Conservation (phyloP, 2,797 vertebrate species). For the Mormyrops boulengeri region DNA sequence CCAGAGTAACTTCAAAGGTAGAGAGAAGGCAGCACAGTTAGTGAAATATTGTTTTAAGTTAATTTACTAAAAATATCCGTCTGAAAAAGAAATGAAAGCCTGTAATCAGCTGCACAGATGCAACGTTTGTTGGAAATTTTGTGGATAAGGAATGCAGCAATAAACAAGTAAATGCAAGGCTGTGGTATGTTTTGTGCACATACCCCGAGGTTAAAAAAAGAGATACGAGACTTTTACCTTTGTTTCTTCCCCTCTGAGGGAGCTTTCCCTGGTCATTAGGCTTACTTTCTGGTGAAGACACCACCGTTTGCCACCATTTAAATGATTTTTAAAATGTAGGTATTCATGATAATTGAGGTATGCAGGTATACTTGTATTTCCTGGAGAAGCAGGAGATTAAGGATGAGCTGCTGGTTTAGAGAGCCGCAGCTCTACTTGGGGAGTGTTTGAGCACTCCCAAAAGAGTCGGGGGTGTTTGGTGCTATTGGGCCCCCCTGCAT, state of each 20-base stretch:
- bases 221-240: not conserved
- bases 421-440: not conserved
- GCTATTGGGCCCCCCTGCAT: not conserved
- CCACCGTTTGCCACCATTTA: not conserved
- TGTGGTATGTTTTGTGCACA: not conserved
- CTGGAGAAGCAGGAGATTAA: not conserved
- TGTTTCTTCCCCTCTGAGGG: not conserved
- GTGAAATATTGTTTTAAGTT: not conserved
- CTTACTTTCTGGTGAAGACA: not conserved
- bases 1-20: not conserved
- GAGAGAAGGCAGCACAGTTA: not conserved
- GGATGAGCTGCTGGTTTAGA: not conserved
- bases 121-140: not conserved
- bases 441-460: conserved; percentile 37
- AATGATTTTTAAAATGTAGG: not conserved
- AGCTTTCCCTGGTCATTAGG: not conserved
- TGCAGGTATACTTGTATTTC: not conserved
- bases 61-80: not conserved
- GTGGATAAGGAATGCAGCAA: not conserved
- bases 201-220: not conserved
- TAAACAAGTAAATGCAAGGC: not conserved
- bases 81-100: not conserved
- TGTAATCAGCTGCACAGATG: not conserved
- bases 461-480: conserved; percentile 24
- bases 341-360: not conserved